Conservation (phyloP, 30 jellyfish, hydroid and myxozoan genomes). For the Catostylus mosaicus region DNA sequence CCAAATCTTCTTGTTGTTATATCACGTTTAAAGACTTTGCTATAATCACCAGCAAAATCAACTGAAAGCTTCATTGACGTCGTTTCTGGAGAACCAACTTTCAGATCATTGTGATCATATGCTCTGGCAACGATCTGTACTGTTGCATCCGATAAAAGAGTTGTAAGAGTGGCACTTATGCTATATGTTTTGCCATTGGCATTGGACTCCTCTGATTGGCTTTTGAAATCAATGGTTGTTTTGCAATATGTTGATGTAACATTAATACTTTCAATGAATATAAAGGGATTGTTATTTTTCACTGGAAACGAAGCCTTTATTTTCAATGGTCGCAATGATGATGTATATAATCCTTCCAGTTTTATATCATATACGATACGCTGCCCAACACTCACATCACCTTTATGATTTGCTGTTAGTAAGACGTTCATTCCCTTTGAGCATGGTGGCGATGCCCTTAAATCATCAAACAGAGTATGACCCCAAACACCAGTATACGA, state of each 20-base stretch:
- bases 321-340: constrained; percentile 17
- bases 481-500: constrained; percentile 34
- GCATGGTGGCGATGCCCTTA: constrained; percentile 58
- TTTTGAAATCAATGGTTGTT: neutral
- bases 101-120: constrained; percentile 19
- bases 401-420: constrained; percentile 1
- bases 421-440: constrained; percentile 33
- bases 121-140: constrained; percentile 22
- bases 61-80: neutral
- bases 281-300: constrained; percentile 1
- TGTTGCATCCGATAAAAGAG: constrained; percentile 35
- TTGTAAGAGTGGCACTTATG: neutral
- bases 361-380: neutral
- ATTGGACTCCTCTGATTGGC: neutral
- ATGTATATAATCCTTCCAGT: constrained; percentile 32
- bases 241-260: constrained; percentile 13
- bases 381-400: constrained; percentile 12
- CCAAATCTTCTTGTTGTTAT: neutral
- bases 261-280: neutral
- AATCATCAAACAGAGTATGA: constrained; percentile 23
- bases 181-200: neutral
- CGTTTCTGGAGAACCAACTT: neutral
- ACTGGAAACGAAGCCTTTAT: constrained; percentile 13
- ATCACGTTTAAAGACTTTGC: neutral
- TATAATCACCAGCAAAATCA: neutral